Conservation (phyloP, 2,888 invertebrate species). For the Melitaea athalia region DNA sequence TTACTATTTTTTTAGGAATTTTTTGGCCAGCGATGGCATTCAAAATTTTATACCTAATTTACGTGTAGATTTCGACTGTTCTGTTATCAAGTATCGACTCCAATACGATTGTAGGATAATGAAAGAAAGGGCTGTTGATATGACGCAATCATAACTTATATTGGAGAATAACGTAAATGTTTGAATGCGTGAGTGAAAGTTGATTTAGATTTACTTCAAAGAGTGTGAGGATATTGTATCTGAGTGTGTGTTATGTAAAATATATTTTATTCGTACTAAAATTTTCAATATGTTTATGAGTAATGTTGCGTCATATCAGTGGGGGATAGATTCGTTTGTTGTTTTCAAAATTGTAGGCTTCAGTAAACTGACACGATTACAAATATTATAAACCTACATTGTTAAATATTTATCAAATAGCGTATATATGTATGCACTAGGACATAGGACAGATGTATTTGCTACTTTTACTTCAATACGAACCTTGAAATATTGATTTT, state of each 20-base stretch:
- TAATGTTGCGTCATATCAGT: slow-evolving; percentile 33
- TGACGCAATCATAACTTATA: slow-evolving; percentile 27
- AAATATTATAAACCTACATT: slow-evolving; percentile 27
- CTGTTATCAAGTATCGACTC: slow-evolving; percentile 27
- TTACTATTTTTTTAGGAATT: slow-evolving; percentile 58
- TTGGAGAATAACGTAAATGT: slow-evolving; percentile 2
- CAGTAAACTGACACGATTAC: slow-evolving; percentile 9
- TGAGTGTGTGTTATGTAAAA: slow-evolving; percentile 6
- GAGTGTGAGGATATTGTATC: slow-evolving; percentile 1
- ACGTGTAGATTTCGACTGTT: slow-evolving; percentile 15
- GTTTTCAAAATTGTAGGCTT: neutral
- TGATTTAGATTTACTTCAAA: no score
- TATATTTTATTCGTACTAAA: neutral
- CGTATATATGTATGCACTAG: slow-evolving; percentile 32
- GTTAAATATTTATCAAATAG: slow-evolving; percentile 32
- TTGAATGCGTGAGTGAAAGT: slow-evolving; percentile 2
- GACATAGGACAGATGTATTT: slow-evolving; percentile 29
- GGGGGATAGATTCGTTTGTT: slow-evolving; percentile 16
- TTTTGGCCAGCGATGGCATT: slow-evolving; percentile 67
- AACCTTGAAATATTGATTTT: slow-evolving; percentile 6
- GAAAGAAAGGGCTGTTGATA: slow-evolving; percentile 20
- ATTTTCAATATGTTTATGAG: slow-evolving; percentile 9
- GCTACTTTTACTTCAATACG: slow-evolving; percentile 16
- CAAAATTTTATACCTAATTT: slow-evolving; percentile 24
- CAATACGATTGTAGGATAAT: slow-evolving; percentile 21